Base-by-base conservation (phyloP, 2,113 vertebrate species). In the Thunnus thynnus region DNA sequence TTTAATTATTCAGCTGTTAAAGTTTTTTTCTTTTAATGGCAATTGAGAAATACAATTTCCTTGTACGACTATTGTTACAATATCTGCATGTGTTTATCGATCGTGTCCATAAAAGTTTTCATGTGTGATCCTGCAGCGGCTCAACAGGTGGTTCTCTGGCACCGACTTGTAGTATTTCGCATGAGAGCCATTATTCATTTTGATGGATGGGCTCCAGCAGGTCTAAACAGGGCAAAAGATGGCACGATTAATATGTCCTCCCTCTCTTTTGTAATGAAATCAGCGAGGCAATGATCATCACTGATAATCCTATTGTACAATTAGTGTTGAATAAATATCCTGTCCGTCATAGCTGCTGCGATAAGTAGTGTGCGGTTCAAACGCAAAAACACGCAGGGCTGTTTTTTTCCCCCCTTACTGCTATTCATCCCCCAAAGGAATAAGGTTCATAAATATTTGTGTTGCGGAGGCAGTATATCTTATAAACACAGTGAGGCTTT, bases 111-210 rank as follows among this genome's bases (percentile, higher is more conserved):
- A 1, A 79, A 81, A 77, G 78, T 84, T 81, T 54, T 2, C 3
- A 0, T 0, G 22, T n/a, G 4, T 11, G 48, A 44, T 32, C 27
- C 12, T 51, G 18, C 30, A 11, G 58, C 10, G 11, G 57, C 20
- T 78, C 88, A 85, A 91, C 91, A 91, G 88, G 88, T 91, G 80
- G 16, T 7, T 83, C 46, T 55, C 32, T 74, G 54, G 27, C 85
- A 67, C 25, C 2, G 50, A 82, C 77, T 61, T 22, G 66, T 56
- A 61, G 63, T 41, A 47, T 84, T 87, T 74, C 25, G 13, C 52
- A 2, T 1, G 9, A 41, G 25, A 69, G 54, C 0, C 27, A 51
- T 57, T 57, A 47, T 60, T 80, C 47, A 44, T 47, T 57, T 56
- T 20, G 30, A 78, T 47, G 20, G 20, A 87, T 4, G 9, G 4